Evolutionary conservation across 2,797 vertebrate species (phyloP).

Genomic region (Pseudomugil tenellus): DNA sequence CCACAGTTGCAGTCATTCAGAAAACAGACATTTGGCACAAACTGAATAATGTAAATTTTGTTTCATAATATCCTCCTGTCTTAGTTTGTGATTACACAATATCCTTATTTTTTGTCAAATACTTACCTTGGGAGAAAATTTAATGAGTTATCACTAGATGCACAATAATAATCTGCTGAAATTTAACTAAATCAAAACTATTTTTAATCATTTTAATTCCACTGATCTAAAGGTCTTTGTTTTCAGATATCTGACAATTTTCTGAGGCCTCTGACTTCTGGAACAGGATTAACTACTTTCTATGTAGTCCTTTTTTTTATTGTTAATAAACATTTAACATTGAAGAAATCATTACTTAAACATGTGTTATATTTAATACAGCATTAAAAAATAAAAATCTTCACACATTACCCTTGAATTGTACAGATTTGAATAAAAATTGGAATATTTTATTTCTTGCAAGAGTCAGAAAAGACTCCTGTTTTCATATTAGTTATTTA

Average conservation of each 20-base stretch:
- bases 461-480: neutral
- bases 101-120: conserved; percentile 4
- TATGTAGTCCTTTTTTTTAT: neutral
- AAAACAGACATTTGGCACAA: conserved; percentile 7
- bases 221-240: neutral
- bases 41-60: conserved; percentile 13
- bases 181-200: neutral
- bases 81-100: conserved; percentile 6
- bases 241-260: neutral
- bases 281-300: neutral
- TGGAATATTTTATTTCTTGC: neutral
- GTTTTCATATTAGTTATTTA: neutral
- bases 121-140: neutral
- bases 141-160: neutral
- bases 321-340: neutral
- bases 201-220: conserved; percentile 5
- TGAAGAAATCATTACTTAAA: neutral
- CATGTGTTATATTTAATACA: neutral
- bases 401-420: too few relatives aligned
- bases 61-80: conserved; percentile 5
- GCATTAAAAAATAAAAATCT: neutral
- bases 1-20: conserved; percentile 19
- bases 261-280: neutral
- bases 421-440: neutral
- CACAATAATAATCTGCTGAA: neutral